A percentile compares a stretch with the other conserved stretches of the same genome.
phyloP scores from a whole-genome alignment of 1,140 invertebrate genomes.

The Heliconius himera region DNA sequence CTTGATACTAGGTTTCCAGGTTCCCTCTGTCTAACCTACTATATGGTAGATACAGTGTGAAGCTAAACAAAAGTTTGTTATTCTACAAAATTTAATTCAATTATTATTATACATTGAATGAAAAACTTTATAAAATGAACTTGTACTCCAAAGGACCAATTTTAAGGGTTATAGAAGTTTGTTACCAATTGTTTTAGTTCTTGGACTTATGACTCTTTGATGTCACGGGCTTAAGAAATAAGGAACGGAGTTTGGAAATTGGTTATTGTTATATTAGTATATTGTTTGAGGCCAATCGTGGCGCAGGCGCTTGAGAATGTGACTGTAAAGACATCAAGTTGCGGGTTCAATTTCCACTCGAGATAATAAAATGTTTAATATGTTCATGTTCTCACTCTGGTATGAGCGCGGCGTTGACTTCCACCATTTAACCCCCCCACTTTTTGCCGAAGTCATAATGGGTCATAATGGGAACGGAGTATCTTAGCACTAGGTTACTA shows the following conservation, averaged over 20 bases:
- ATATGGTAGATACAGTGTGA: too few relatives aligned
- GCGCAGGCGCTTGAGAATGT: too few relatives aligned
- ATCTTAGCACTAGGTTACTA: background rate
- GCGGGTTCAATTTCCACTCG: too few relatives aligned
- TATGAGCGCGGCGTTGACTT: background rate
- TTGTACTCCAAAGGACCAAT: background rate
- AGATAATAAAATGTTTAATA: too few relatives aligned
- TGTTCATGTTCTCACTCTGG: background rate
- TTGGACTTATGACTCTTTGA: background rate
- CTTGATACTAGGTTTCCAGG: too few relatives aligned
- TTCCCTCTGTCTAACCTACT: too few relatives aligned
- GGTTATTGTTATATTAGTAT: background rate
- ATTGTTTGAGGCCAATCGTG: too few relatives aligned
- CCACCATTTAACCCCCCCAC: background rate
- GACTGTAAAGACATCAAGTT: too few relatives aligned
- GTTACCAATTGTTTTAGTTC: constrained; percentile 7
- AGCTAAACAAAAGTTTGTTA: too few relatives aligned
- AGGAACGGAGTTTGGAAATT: background rate
- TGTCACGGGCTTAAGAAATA: background rate
- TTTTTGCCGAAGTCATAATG: too few relatives aligned
- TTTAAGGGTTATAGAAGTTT: background rate
- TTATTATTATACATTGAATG: background rate
- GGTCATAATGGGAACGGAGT: background rate
- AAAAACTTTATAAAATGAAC: background rate
- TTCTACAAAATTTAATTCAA: background rate